Evolutionary conservation across 2,113 vertebrate species (phyloP).

Genomic region (Neodontobutis hainanensis): DNA sequence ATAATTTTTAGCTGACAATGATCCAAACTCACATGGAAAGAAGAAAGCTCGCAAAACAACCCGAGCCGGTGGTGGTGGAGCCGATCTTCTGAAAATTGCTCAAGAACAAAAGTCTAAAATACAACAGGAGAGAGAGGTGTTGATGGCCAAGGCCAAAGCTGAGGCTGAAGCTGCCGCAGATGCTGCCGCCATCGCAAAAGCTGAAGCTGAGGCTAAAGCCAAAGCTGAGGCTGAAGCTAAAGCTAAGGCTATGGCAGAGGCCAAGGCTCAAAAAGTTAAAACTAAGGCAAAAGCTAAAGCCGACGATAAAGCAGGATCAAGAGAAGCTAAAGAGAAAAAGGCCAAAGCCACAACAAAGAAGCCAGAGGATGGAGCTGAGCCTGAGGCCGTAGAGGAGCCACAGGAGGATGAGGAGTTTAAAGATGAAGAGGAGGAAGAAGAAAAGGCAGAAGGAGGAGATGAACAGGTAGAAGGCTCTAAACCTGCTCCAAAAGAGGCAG

Average conservation of each 20-base stretch:
- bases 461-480: background rate
- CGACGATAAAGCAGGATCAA: background rate
- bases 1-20: slow-evolving; percentile 64
- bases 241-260: slow-evolving; percentile 12
- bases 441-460: background rate
- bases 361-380: slow-evolving; percentile 4
- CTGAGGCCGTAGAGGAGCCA: background rate
- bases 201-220: slow-evolving; percentile 10
- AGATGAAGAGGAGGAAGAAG: background rate
- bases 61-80: slow-evolving; percentile 66
- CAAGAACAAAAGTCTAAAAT: slow-evolving; percentile 69
- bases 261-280: background rate
- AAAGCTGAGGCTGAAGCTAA: slow-evolving; percentile 23
- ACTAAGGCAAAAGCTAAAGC: background rate
- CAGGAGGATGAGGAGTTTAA: background rate
- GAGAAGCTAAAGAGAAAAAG: background rate
- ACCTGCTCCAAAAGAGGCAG: background rate
- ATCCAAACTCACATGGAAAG: slow-evolving; percentile 63
- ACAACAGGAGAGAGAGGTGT: slow-evolving; percentile 55
- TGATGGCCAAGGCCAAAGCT: slow-evolving; percentile 53
- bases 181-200: background rate
- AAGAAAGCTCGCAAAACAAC: slow-evolving; percentile 77
- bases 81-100: slow-evolving; percentile 66
- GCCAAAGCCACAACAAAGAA: background rate
- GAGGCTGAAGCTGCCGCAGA: slow-evolving; percentile 35